Percentiles rank a stretch among this genome's conserved stretches.
phyloP scores from a whole-genome alignment of 2,797 vertebrate species.

The Melanotaenia nigrans region DNA sequence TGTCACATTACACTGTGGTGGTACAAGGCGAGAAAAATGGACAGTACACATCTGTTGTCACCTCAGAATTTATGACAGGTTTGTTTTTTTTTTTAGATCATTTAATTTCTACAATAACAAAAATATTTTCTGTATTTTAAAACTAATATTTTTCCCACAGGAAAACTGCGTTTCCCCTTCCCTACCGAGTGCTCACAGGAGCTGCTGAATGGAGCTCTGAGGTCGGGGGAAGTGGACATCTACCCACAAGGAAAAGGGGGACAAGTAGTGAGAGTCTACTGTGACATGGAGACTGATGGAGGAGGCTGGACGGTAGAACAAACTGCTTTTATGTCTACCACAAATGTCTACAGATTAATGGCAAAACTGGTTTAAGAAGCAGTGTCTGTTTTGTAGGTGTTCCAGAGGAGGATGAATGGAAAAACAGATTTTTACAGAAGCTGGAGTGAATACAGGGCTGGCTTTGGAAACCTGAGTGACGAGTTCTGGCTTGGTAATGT shows the following conservation, averaged over 20 bases:
- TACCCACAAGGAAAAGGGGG: conserved; percentile 86
- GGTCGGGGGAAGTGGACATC: conserved; percentile 85
- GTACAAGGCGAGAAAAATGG: conserved; percentile 83
- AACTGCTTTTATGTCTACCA: not conserved
- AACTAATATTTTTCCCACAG: conserved; percentile 60
- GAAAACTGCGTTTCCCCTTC: conserved; percentile 80
- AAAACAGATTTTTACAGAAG: conserved; percentile 88
- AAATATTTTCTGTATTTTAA: not conserved
- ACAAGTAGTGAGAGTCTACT: conserved; percentile 84
- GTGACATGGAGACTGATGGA: conserved; percentile 93
- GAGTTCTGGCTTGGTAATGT: conserved; percentile 94
- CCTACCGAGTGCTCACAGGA: conserved; percentile 92
- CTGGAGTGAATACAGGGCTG: conserved; percentile 89
- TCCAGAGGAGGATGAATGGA: conserved; percentile 92
- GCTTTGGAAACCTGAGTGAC: conserved; percentile 89
- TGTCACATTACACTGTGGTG: conserved; percentile 83
- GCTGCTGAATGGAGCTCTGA: conserved; percentile 84
- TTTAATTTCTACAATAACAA: not conserved
- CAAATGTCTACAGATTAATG: not conserved
- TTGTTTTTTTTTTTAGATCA: conserved; percentile 10
- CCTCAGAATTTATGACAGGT: conserved; percentile 90
- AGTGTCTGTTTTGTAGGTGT: conserved; percentile 82
- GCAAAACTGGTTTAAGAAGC: not conserved
- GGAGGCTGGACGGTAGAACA: conserved; percentile 91
- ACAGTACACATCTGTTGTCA: conserved; percentile 77